Evolutionary conservation across 1,140 invertebrate species (phyloP), one percentile per base, ranked within the genome.

Genomic region (Drosophila orosa): DNA sequence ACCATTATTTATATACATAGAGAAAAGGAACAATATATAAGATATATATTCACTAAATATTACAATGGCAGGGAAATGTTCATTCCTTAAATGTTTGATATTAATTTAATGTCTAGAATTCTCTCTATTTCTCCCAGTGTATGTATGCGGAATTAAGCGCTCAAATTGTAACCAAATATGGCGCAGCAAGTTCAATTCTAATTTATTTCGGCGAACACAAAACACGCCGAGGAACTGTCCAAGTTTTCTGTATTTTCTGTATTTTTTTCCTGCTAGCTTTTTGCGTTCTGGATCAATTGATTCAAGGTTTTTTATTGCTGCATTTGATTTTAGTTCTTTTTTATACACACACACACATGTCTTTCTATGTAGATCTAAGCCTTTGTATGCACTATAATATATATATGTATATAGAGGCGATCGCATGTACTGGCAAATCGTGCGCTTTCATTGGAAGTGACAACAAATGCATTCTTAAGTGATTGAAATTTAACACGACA

Each of bases 121-220:
- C 10, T 2, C 17, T 1, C 19, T 1, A 33, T 52, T 54, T 54
- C 13, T 35, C 13, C 7, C 50, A 35, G 48, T 58, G 66, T 59
- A 89, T 80, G 69, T 75, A 89, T 89, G 84, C 84, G 84, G 84
- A 89, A 89, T 89, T 89, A 89, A 89, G 74, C 84, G 59, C 77
- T 86, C 75, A 80, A 89, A 84, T 89, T 80, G 84, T 89, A 89
- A 89, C 84, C 84, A 74, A 89, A 89, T 89, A 89, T 89, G 84
- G 84, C 84, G 86, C 80, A 89, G 86, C 84, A 89, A 89, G 84
- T 89, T 89, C 84, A 89, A 89, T 89, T 89, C 84, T 80, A 87
- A 82, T 87, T 87, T 89, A 77, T 84, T 89, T 89, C 76, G 74
- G 74, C 65, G 66, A 62, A 76, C 60, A 75, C 50, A 62, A n/a